Evolutionary conservation across 2,113 vertebrate genomes (phyloP), one percentile per base, ranked within the genome.

Genomic region (Cyanistes caeruleus): DNA sequence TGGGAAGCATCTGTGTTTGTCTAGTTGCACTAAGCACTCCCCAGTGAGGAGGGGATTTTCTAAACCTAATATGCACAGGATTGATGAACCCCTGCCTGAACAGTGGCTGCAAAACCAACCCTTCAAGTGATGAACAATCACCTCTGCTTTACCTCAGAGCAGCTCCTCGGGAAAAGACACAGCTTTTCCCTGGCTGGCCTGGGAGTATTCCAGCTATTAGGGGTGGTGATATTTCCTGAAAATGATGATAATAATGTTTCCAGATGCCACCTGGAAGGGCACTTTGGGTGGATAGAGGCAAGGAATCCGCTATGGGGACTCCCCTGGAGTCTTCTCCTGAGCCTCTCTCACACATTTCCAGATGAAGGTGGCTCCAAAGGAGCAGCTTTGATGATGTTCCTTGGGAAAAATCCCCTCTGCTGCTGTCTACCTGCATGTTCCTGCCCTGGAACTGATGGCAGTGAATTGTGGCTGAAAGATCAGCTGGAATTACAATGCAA

Each of bases 1-100:
- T 87, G 86, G 52, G 85, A 60, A 95, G 86, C 84, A 94, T 92
- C 92, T 95, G 87, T 90, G 92, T 95, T 96, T 97, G 69, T 78
- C 76, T 93, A 68, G 53, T 84, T 93, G 65, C 65, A 30, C 60
- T 88, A 73, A 96, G 56, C 41, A 68, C 90, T 95, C 94, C 89
- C 87, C 74, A 62, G 94, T 0, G 90, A 79, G 83, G 53, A 74
- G 37, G 21, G 31, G 75, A 80, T 64, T 84, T 94, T 94, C 65
- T 51, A 15, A 94, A 82, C 72, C 46, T 73, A 53, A 93, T 86
- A 67, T 46, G 83, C 93, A 37, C 59, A 90, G 70, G 95, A 94
- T 90, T 95, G 90, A 92, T 96, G 92, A 96, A 63, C 30, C 43
- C 27, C 35, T 65, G 49, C 48, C 78, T 63, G 51, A 92, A 3